Conservation (phyloP, 1,140 invertebrate genomes). For the Metaphire vulgaris region DNA sequence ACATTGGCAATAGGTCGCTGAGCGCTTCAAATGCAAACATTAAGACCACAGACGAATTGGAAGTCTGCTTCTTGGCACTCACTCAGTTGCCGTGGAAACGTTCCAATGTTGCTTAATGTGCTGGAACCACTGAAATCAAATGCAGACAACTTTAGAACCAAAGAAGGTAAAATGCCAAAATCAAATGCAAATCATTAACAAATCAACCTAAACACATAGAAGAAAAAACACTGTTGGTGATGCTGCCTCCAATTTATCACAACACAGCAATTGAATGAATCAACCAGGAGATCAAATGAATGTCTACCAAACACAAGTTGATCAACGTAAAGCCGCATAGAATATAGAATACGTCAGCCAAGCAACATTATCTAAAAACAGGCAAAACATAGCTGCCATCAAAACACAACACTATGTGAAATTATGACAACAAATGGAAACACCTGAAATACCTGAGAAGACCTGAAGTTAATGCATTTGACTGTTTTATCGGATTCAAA, state of each 20-base stretch:
- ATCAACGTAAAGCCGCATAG: background rate
- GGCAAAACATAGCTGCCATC: background rate
- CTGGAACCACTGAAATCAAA: background rate
- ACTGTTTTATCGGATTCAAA: background rate
- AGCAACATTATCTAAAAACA: background rate
- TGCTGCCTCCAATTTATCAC: background rate
- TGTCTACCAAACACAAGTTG: background rate
- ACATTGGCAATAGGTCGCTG: too few relatives aligned
- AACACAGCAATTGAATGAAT: background rate
- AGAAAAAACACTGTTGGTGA: background rate
- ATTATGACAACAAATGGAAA: too few relatives aligned
- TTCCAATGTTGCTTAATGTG: constrained; percentile 8
- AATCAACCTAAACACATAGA: background rate
- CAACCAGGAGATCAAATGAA: constrained; percentile 1
- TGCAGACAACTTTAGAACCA: background rate
- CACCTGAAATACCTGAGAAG: background rate
- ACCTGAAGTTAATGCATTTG: background rate
- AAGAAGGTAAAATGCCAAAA: background rate
- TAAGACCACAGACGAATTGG: too few relatives aligned
- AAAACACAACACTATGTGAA: background rate
- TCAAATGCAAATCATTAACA: background rate
- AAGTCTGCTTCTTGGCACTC: too few relatives aligned
- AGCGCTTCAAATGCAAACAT: too few relatives aligned
- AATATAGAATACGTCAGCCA: background rate
- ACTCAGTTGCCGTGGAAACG: constrained; percentile 18